phyloP scores from a whole-genome alignment of 2,888 invertebrate genomes.

The Luperina nickerlii region DNA sequence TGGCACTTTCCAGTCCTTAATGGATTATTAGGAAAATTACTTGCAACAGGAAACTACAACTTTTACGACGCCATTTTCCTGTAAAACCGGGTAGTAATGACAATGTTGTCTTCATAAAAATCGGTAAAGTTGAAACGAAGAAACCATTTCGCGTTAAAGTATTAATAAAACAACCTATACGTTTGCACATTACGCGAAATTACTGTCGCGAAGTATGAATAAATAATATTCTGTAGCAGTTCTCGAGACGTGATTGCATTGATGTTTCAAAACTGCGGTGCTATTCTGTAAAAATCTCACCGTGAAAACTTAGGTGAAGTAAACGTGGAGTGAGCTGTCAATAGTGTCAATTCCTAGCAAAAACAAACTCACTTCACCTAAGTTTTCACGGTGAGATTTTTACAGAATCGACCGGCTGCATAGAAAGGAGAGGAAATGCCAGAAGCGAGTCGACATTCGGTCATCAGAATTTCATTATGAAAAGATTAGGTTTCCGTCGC shows the following conservation, averaged over 20 bases:
- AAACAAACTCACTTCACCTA: too few species aligned
- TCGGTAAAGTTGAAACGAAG: slow-evolving; percentile 47
- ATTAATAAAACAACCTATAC: slow-evolving; percentile 20
- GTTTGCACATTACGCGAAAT: background rate
- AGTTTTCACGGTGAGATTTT: too few species aligned
- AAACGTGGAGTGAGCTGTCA: too few species aligned
- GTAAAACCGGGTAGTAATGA: slow-evolving; percentile 36
- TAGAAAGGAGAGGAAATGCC: slow-evolving; percentile 19
- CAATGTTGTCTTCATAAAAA: slow-evolving; percentile 58
- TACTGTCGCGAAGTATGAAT: background rate
- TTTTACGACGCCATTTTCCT: slow-evolving; percentile 48
- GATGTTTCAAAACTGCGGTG: slow-evolving; percentile 21
- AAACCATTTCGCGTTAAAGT: slow-evolving; percentile 25
- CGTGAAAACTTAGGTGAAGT: too few species aligned
- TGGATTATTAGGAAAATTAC: slow-evolving; percentile 59
- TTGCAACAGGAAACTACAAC: slow-evolving; percentile 47
- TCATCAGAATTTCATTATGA: slow-evolving; percentile 54
- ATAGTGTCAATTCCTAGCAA: too few species aligned
- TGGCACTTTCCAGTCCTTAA: slow-evolving; percentile 25
- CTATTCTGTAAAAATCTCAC: too few species aligned
- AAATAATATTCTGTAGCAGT: background rate
- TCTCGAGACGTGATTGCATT: slow-evolving; percentile 23
- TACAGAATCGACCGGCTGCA: slow-evolving; percentile 3
- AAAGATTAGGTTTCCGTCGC: slow-evolving; percentile 55
- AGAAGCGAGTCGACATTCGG: slow-evolving; percentile 31